Conservation (phyloP, 2,888 invertebrate genomes). For the Ichneumon xanthorius region DNA sequence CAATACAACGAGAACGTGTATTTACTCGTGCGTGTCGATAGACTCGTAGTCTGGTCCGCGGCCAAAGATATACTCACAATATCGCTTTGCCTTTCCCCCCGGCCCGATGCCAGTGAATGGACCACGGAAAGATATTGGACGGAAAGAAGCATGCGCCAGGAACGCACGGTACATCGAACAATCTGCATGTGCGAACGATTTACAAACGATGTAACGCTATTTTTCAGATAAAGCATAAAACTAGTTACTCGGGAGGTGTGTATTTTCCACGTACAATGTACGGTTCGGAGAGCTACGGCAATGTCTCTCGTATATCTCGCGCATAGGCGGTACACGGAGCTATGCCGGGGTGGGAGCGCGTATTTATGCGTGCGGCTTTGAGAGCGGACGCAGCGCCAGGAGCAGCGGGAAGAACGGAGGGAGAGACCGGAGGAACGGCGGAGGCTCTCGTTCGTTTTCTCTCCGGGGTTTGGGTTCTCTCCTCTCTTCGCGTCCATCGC, state of each 20-base stretch:
- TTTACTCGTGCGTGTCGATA: slow-evolving; percentile 37
- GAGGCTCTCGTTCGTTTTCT: slow-evolving; percentile 48
- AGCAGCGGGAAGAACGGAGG: slow-evolving; percentile 8
- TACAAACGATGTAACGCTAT: slow-evolving; percentile 27
- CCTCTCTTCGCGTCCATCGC: slow-evolving; percentile 77
- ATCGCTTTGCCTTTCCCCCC: not conserved
- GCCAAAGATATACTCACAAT: slow-evolving; percentile 11
- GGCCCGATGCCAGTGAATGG: not conserved
- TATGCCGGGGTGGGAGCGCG: not conserved
- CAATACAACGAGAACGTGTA: not conserved
- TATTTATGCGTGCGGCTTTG: slow-evolving; percentile 46
- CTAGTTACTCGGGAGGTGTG: slow-evolving; percentile 11
- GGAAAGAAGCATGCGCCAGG: slow-evolving; percentile 8
- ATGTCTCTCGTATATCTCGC: slow-evolving; percentile 15
- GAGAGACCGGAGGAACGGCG: not conserved
- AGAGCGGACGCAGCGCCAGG: slow-evolving; percentile 31
- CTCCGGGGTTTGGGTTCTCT: slow-evolving; percentile 38
- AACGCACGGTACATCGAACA: slow-evolving; percentile 5
- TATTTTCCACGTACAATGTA: not conserved
- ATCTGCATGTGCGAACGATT: slow-evolving; percentile 23
- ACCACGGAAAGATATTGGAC: slow-evolving; percentile 1
- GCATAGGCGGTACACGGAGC: slow-evolving; percentile 1
- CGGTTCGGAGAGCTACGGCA: slow-evolving; percentile 11
- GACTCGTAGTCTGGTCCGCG: slow-evolving; percentile 10
- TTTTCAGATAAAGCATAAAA: slow-evolving; percentile 31